Base-by-base conservation (phyloP, 2,888 invertebrate species). In the Noctua pronuba region DNA sequence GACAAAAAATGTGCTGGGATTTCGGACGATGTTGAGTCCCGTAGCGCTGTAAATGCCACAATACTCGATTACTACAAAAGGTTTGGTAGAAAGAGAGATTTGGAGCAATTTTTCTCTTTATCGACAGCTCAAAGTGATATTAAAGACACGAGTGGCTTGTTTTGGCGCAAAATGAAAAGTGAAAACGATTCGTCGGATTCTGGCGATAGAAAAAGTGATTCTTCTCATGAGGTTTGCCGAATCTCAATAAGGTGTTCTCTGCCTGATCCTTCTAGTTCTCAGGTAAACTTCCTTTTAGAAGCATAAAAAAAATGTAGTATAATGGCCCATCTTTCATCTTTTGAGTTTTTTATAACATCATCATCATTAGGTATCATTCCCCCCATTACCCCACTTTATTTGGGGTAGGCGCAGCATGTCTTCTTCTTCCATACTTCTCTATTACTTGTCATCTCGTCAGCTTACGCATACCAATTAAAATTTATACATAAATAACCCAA, bases 41-140 rank as follows among this genome's bases (percentile, higher is more conserved):
- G 91, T 72, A 89, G 92, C 38, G 94, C 95, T 67, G 93, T 97
- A 74, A 97, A 96, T 87, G 92, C 95, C 65, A 92, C 94, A 83
- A 95, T 97, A 85, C 92, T 98, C 88, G 97, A 98, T 90, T 98
- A 98, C 92, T 98, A 97, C 91, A 96, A 97, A 89, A 97, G 97
- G 90, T 98, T 97, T 94, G 97, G 98, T 2, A 97, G 97, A 86
- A 97, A 97, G 89, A 94, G 97, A 52, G 97, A 98, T 91, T 95
- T 98, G 86, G 97, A 97, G 78, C 98, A 98, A 88, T 98, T 97
- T 92, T 97, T 98, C 93, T 97, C 96, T 64, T 87, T 96, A 85
- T 95, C 96, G 18, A 95, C 96, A 60, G 96, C 95, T 60, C 94
- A 96, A 77, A 93, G 92, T 91, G 96, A 96, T 80, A 91, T 95